Evolutionary conservation across 2,888 invertebrate species (phyloP).

Genomic region (Agrotis puta): DNA sequence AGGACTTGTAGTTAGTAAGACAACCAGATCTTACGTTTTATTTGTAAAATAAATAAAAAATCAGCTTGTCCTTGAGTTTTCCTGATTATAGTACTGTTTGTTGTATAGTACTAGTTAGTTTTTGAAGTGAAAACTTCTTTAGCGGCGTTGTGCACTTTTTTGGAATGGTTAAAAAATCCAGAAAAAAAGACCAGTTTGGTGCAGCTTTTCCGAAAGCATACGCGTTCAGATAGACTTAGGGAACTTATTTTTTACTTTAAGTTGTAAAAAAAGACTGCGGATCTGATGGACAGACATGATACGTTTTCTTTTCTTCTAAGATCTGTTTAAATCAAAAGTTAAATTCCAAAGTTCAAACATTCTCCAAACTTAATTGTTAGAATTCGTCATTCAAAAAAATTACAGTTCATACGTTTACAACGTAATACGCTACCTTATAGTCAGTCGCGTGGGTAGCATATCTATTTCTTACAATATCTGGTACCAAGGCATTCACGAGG

Average conservation of each 20-base stretch:
- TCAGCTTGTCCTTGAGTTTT: neutral
- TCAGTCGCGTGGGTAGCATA: constrained; percentile 61
- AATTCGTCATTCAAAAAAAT: constrained; percentile 28
- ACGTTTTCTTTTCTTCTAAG: no score
- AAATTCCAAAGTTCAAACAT: neutral
- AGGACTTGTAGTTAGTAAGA: neutral
- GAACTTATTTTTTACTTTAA: no score
- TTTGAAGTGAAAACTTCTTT: no score
- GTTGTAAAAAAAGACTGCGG: no score
- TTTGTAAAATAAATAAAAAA: constrained; percentile 8
- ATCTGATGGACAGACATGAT: no score
- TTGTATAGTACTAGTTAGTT: no score
- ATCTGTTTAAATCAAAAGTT: neutral
- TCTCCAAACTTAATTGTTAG: constrained; percentile 30
- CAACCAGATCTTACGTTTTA: no score
- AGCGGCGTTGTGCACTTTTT: no score
- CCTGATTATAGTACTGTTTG: neutral
- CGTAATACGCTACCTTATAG: constrained; percentile 32
- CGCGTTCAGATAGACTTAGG: no score
- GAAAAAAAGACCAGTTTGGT: no score
- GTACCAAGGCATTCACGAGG: constrained; percentile 78
- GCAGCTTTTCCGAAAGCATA: no score
- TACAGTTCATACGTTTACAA: constrained; percentile 36
- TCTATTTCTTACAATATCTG: constrained; percentile 74
- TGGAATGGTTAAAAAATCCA: no score